Evolutionary conservation across 2,113 vertebrate species (phyloP), one percentile per base, ranked within the genome.

Genomic region (Salvelinus fontinalis): DNA sequence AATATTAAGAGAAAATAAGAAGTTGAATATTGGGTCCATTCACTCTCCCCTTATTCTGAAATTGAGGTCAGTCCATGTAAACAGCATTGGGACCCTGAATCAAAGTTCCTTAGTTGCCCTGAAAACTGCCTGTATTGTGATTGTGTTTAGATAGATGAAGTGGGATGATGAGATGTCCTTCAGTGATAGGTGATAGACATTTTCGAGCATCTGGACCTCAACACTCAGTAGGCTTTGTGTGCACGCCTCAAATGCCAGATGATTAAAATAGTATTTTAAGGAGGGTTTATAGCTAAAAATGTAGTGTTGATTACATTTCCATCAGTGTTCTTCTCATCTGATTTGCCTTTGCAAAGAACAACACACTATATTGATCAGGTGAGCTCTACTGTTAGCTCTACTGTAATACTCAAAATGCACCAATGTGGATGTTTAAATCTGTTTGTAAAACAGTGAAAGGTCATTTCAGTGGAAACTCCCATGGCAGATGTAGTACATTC

Each of bases 1-100:
- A 34, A 6, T 62, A 75, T 79, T 24, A 34, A 29, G 13, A 59
- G 57, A 44, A 57, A 67, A 16, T n/a, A 65, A 68, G 34, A 68
- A 20, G 26, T 67, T 13, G 26, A 68, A 68, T 59, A 39, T 22
- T 14, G 6, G 4, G 34, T 31, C 34, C 18, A 18, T 54, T 54
- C 49, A 54, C 49, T 54, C 49, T 16, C 14, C 49, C 14, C 49
- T 54, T 2, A 18, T 16, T 62, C 18, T 22, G 20, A 62, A 62
- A 62, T 22, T 22, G 59, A 20, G n/a, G 8, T 22, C 59, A 62
- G 59, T n/a, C n/a, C n/a, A 62, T 62, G 59, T 62, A 8, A 62
- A 62, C 59, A n/a, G 59, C n/a, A 9, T n/a, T 60, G 59, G 59
- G 20, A 9, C n/a, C 59, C 2, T 60, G 2, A 14, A 57, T 57